Evolutionary conservation across 2,888 invertebrate species (phyloP).

Genomic region (Griposia aprilina): DNA sequence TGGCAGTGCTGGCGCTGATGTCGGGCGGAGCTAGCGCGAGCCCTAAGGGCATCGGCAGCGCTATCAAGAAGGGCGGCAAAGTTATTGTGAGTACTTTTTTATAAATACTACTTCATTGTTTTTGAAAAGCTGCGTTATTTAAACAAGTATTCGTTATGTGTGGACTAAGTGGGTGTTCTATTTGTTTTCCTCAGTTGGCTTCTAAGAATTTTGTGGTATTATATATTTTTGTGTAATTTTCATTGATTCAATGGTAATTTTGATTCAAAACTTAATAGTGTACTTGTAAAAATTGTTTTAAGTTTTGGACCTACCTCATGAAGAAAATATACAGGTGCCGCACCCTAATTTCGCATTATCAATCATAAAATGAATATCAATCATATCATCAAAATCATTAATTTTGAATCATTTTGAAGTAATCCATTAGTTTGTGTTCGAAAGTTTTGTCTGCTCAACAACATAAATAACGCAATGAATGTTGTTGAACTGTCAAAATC

Average conservation of each 20-base stretch:
- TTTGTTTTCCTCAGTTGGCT: background rate
- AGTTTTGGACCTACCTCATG: background rate
- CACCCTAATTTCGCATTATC: too few relatives aligned
- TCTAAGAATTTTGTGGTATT: background rate
- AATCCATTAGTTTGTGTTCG: too few relatives aligned
- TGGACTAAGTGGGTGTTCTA: background rate
- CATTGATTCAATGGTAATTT: too few relatives aligned
- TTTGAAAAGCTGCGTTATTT: background rate
- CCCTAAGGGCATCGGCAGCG: slow-evolving; percentile 47
- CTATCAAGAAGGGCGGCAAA: slow-evolving; percentile 69
- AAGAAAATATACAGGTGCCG: background rate
- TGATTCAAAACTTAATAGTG: background rate
- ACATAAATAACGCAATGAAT: too few relatives aligned
- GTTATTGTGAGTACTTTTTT: slow-evolving; percentile 67
- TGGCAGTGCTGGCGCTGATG: slow-evolving; percentile 52
- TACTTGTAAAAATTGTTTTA: background rate
- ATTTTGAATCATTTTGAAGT: too few relatives aligned
- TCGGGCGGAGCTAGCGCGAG: slow-evolving; percentile 35
- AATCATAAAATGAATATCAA: too few relatives aligned
- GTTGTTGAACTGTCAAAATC: too few relatives aligned
- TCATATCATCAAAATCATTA: too few relatives aligned
- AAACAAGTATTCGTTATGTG: background rate
- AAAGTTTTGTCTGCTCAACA: too few relatives aligned
- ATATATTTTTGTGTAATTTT: too few relatives aligned
- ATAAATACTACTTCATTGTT: background rate